Evolutionary conservation across 2,888 invertebrate species (phyloP).

Genomic region (Mayetiola destructor): DNA sequence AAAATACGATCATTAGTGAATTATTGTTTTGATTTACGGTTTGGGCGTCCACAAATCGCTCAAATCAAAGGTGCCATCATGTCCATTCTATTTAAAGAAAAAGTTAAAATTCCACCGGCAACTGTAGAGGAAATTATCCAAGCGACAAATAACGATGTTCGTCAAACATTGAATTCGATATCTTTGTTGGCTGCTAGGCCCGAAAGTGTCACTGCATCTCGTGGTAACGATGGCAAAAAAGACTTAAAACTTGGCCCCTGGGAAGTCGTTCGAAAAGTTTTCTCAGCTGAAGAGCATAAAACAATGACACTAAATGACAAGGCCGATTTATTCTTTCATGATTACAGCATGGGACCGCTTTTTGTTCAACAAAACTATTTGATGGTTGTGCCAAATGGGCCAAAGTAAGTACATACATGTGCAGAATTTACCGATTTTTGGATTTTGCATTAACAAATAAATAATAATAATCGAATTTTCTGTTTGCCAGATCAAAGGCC

Average conservation of each 20-base stretch:
- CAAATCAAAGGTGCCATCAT: constrained; percentile 87
- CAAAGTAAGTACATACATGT: constrained; percentile 39
- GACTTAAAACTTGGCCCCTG: constrained; percentile 84
- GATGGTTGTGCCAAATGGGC: constrained; percentile 57
- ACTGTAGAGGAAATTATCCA: constrained; percentile 68
- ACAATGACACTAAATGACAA: constrained; percentile 67
- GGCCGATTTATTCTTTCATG: constrained; percentile 86
- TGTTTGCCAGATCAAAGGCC: constrained; percentile 39
- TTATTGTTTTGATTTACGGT: constrained; percentile 85
- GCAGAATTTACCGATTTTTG: neutral
- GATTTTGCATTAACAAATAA: neutral
- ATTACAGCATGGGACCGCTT: constrained; percentile 89
- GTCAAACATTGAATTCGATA: constrained; percentile 84
- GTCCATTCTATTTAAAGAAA: constrained; percentile 83
- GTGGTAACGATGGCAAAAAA: constrained; percentile 49
- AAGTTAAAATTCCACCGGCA: constrained; percentile 61
- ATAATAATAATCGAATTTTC: neutral
- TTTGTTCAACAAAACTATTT: constrained; percentile 98
- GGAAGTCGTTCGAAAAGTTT: constrained; percentile 83
- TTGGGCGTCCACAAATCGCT: constrained; percentile 69
- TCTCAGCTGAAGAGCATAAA: constrained; percentile 64
- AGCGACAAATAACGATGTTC: constrained; percentile 81
- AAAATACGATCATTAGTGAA: constrained; percentile 88
- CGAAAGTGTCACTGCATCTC: constrained; percentile 34
- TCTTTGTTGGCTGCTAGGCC: constrained; percentile 59